Conservation (phyloP, 2,888 invertebrate species). For the Hylaea fasciaria region DNA sequence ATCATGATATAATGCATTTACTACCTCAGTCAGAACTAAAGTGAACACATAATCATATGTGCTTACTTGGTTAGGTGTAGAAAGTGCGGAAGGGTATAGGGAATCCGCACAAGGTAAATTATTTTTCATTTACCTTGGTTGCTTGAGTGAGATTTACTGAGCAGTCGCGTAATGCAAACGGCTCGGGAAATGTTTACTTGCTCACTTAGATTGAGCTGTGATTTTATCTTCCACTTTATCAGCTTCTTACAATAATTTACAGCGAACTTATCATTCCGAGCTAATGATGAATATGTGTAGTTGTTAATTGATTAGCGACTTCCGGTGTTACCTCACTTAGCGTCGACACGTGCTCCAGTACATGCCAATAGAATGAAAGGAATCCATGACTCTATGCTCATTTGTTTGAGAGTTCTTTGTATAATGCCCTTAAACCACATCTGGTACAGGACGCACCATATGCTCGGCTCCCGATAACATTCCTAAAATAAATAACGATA, state of each 20-base stretch:
- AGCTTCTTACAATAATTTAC: slow-evolving; percentile 25
- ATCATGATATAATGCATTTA: slow-evolving; percentile 27
- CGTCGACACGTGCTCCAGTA: slow-evolving; percentile 41
- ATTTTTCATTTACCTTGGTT: slow-evolving; percentile 19
- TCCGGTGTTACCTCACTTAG: slow-evolving; percentile 41
- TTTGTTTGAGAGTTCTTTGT: slow-evolving; percentile 41
- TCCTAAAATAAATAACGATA: slow-evolving; percentile 71
- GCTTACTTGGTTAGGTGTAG: slow-evolving; percentile 37
- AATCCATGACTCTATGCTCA: slow-evolving; percentile 52
- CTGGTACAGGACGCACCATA: slow-evolving; percentile 61
- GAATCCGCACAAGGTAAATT: slow-evolving; percentile 34
- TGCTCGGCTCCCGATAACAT: slow-evolving; percentile 66
- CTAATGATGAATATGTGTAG: slow-evolving; percentile 37
- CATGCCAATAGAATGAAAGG: slow-evolving; percentile 45
- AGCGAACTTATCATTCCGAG: slow-evolving; percentile 35
- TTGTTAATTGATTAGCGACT: slow-evolving; percentile 44
- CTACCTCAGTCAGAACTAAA: slow-evolving; percentile 1
- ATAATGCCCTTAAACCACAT: slow-evolving; percentile 56
- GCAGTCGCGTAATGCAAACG: slow-evolving; percentile 24
- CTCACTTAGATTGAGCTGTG: slow-evolving; percentile 1
- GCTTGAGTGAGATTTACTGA: slow-evolving; percentile 20
- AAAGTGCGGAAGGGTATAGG: slow-evolving; percentile 33
- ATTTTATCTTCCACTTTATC: slow-evolving; percentile 26
- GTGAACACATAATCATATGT: slow-evolving; percentile 10
- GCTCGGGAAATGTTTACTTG: slow-evolving; percentile 4